phyloP scores from a whole-genome alignment of 2,888 invertebrate genomes.

The Petrophora chlorosata region DNA sequence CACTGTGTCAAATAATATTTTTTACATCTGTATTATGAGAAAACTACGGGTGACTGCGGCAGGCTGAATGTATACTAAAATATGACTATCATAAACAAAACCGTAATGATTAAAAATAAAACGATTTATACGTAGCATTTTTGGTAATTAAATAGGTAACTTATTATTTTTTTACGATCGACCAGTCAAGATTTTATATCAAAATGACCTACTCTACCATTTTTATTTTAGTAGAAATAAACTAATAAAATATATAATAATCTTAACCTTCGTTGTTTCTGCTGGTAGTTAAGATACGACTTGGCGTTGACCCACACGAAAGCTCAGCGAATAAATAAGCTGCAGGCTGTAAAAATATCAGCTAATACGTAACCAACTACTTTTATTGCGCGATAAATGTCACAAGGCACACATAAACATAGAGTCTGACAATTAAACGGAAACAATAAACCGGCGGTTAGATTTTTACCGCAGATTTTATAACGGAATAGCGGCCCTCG shows the following conservation, averaged over 20 bases:
- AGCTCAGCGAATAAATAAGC: constrained; percentile 30
- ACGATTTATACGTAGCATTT: too few species aligned
- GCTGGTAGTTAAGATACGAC: constrained; percentile 19
- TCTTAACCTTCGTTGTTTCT: constrained; percentile 23
- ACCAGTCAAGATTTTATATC: constrained; percentile 11
- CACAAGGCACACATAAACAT: constrained; percentile 43
- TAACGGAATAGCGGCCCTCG: constrained; percentile 46
- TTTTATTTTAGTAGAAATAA: neutral
- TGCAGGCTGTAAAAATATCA: constrained; percentile 35
- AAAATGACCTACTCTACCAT: constrained; percentile 1
- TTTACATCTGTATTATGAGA: neutral
- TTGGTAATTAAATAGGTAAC: too few species aligned
- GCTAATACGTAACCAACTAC: constrained; percentile 34
- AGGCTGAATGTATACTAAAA: too few species aligned
- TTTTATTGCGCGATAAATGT: constrained; percentile 40
- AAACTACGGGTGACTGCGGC: too few species aligned
- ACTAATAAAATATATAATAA: constrained; percentile 19
- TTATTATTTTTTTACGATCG: too few species aligned
- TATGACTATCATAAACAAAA: too few species aligned
- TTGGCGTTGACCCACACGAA: constrained; percentile 28
- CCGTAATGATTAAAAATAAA: too few species aligned
- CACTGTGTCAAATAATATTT: neutral
- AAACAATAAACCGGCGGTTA: constrained; percentile 58
- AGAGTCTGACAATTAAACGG: constrained; percentile 60
- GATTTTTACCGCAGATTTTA: constrained; percentile 60